A percentile compares a stretch with the other conserved stretches of the same genome.
phyloP scores from a whole-genome alignment of 2,888 invertebrate genomes.

The Chrysolina oricalcia region DNA sequence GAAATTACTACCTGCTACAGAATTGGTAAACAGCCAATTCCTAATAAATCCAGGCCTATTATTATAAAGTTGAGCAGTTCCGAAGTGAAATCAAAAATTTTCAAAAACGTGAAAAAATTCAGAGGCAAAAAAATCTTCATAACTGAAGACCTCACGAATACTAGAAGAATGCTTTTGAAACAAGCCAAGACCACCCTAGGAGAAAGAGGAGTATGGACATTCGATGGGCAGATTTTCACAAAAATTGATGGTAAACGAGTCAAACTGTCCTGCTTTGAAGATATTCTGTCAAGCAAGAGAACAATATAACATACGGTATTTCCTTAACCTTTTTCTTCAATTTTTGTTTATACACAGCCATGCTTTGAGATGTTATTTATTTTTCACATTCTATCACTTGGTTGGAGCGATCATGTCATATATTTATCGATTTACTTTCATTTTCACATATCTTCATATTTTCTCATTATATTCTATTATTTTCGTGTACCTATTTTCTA shows the following conservation, averaged over 20 bases:
- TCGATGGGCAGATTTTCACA: slow-evolving; percentile 23
- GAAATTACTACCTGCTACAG: slow-evolving; percentile 19
- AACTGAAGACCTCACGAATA: slow-evolving; percentile 13
- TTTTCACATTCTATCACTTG: neutral
- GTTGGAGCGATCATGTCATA: neutral
- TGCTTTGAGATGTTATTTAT: slow-evolving; percentile 2
- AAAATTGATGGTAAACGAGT: slow-evolving; percentile 9
- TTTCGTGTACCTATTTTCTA: neutral
- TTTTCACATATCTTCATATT: neutral
- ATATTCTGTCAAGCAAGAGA: neutral
- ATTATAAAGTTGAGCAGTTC: slow-evolving; percentile 17
- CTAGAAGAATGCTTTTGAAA: neutral
- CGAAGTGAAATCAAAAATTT: too few relatives aligned
- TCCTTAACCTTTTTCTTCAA: neutral
- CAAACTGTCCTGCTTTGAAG: neutral
- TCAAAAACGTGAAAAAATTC: too few relatives aligned
- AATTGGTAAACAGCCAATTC: slow-evolving; percentile 8
- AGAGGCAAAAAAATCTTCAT: slow-evolving; percentile 25
- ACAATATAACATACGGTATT: neutral
- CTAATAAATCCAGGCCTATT: slow-evolving; percentile 26
- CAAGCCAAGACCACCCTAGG: slow-evolving; percentile 6
- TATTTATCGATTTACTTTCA: neutral
- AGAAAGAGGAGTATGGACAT: slow-evolving; percentile 3
- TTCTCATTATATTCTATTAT: neutral
- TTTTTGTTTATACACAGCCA: neutral